Evolutionary conservation across 2,113 vertebrate species (phyloP).

Genomic region (Catagonus wagneri): DNA sequence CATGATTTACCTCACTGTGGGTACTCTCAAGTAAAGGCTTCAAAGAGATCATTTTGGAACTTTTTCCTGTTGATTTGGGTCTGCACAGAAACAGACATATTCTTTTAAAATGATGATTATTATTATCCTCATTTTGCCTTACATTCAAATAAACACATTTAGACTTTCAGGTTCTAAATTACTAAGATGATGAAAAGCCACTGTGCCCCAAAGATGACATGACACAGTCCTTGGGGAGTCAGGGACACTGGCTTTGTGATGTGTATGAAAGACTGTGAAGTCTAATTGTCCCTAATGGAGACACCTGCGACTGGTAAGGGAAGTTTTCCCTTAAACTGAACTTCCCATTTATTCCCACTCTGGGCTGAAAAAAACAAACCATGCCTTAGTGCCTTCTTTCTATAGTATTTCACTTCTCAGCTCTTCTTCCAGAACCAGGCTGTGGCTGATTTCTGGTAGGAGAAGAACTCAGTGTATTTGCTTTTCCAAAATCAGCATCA

Average conservation of each 20-base stretch:
- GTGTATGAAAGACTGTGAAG: neutral
- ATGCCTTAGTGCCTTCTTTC: neutral
- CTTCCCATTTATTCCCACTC: neutral
- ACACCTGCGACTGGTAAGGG: neutral
- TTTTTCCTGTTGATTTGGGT: conserved; percentile 14
- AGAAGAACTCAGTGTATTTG: neutral
- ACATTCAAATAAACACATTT: conserved; percentile 18
- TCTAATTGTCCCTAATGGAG: neutral
- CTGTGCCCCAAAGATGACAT: neutral
- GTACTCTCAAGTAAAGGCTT: neutral
- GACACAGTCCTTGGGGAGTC: neutral
- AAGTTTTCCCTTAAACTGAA: neutral
- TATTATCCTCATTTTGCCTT: neutral
- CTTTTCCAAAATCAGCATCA: neutral
- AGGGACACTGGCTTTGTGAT: neutral
- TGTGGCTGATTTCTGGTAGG: neutral
- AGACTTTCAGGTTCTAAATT: neutral
- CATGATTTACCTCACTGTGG: neutral
- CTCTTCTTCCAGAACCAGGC: neutral
- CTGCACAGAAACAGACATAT: neutral
- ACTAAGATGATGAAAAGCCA: conserved; percentile 13
- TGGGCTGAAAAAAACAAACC: neutral
- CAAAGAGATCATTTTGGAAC: neutral
- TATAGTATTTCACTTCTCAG: neutral
- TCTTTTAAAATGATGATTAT: conserved; percentile 37